phyloP scores from a whole-genome alignment of 1,140 invertebrate genomes.

The Ctenoplectra terminalis region DNA sequence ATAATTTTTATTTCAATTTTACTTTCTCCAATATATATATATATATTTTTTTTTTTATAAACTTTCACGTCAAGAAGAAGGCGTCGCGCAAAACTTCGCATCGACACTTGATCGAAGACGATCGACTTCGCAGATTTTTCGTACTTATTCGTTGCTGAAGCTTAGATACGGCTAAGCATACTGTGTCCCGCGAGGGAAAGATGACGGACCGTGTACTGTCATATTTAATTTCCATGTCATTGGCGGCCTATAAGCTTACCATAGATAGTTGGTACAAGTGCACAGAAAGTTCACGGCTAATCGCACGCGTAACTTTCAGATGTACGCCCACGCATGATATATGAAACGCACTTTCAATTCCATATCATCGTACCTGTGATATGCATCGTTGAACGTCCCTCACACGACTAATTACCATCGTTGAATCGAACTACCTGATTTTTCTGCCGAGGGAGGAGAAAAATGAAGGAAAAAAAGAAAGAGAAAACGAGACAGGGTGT shows the following conservation, averaged over 20 bases:
- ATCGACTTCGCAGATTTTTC: constrained; percentile 11
- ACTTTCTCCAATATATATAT: too few relatives aligned
- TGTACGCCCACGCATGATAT: constrained; percentile 34
- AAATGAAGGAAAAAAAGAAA: background rate
- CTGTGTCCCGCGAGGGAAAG: background rate
- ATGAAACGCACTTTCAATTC: constrained; percentile 50
- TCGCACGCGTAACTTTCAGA: constrained; percentile 24
- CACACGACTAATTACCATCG: constrained; percentile 43
- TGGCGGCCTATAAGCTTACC: constrained; percentile 59
- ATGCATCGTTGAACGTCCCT: constrained; percentile 66
- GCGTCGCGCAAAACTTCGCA: background rate
- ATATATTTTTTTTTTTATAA: background rate
- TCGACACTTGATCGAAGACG: background rate
- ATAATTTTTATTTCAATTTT: background rate
- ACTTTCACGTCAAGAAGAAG: background rate
- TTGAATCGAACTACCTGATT: constrained; percentile 37
- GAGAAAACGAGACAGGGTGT: background rate
- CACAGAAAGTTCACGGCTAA: background rate
- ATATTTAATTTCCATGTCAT: constrained; percentile 52
- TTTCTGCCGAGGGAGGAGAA: constrained; percentile 25
- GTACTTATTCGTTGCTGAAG: constrained; percentile 54
- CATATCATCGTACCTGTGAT: constrained; percentile 75
- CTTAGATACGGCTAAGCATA: constrained; percentile 14
- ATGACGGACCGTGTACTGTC: constrained; percentile 16
- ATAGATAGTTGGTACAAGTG: constrained; percentile 42